Percentiles rank a stretch among this genome's conserved stretches.
phyloP scores from a whole-genome alignment of 2,888 invertebrate genomes.

The Timandra comae region DNA sequence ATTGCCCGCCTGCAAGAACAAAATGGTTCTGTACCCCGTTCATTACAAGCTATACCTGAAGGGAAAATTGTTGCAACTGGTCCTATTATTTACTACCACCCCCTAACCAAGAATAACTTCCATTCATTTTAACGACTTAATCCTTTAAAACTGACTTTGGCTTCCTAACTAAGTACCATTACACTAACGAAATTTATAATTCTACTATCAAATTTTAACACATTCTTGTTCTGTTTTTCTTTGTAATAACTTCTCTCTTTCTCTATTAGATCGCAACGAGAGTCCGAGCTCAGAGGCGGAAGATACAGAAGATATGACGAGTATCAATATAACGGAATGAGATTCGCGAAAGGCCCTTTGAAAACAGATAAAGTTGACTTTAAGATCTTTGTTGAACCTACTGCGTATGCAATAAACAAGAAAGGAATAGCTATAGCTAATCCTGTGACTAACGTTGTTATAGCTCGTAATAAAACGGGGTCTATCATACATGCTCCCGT shows the following conservation, averaged over 20 bases:
- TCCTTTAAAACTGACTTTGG: conserved; percentile 10
- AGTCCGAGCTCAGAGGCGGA: conserved; percentile 29
- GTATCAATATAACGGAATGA: conserved; percentile 48
- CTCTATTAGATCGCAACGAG: conserved; percentile 55
- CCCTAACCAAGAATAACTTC: conserved; percentile 50
- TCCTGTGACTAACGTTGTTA: conserved; percentile 80
- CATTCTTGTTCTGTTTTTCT: conserved; percentile 13
- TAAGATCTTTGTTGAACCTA: conserved; percentile 74
- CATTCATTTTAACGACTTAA: conserved; percentile 24
- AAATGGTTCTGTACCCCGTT: conserved; percentile 53
- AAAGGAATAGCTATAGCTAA: conserved; percentile 83
- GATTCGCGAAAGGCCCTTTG: conserved; percentile 37
- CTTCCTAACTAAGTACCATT: conserved; percentile 7
- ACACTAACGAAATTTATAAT: conserved; percentile 4
- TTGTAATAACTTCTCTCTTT: conserved; percentile 39
- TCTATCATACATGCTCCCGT: conserved; percentile 81
- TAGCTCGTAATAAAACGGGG: conserved; percentile 77
- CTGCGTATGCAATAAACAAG: conserved; percentile 79
- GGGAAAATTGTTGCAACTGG: conserved; percentile 85
- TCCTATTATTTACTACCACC: conserved; percentile 83
- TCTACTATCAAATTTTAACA: background rate
- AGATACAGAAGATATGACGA: conserved; percentile 35
- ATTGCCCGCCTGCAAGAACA: conserved; percentile 59
- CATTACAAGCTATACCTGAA: conserved; percentile 74
- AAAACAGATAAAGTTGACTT: conserved; percentile 35